A percentile compares a stretch with the other conserved stretches of the same genome.
phyloP scores from a whole-genome alignment of 2,113 vertebrate genomes.

The Neofelis nebulosa region DNA sequence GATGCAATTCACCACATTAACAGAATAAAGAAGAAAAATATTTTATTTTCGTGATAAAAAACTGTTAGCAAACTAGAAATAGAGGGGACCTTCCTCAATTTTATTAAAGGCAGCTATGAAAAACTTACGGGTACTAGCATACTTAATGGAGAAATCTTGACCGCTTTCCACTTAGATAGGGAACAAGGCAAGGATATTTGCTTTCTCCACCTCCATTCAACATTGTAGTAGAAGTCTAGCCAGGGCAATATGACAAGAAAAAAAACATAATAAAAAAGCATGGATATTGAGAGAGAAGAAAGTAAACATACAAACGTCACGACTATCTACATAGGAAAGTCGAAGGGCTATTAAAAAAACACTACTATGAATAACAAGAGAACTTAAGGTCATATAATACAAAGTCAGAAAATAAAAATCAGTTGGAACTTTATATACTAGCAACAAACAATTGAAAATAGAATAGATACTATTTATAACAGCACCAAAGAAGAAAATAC shows the following conservation, averaged over 20 bases:
- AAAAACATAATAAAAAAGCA: neutral
- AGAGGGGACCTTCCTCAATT: neutral
- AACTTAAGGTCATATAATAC: neutral
- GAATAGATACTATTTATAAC: neutral
- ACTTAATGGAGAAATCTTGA: neutral
- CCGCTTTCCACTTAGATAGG: neutral
- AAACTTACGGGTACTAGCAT: neutral
- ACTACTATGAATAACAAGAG: neutral
- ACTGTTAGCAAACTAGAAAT: neutral
- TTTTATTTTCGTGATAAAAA: neutral
- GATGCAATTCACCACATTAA: neutral
- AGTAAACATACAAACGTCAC: neutral
- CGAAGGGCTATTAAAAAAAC: neutral
- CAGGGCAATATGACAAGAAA: neutral
- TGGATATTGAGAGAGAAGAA: neutral
- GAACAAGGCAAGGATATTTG: neutral
- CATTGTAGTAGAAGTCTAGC: neutral
- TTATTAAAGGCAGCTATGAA: neutral
- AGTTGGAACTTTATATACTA: neutral
- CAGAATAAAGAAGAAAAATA: neutral
- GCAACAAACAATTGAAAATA: slow-evolving; percentile 20
- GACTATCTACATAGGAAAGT: neutral
- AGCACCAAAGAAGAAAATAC: neutral
- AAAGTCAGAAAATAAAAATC: neutral
- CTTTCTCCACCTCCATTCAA: neutral